Evolutionary conservation across 2,797 vertebrate genomes (phyloP).

Genomic region (Bradypodion pumilum): DNA sequence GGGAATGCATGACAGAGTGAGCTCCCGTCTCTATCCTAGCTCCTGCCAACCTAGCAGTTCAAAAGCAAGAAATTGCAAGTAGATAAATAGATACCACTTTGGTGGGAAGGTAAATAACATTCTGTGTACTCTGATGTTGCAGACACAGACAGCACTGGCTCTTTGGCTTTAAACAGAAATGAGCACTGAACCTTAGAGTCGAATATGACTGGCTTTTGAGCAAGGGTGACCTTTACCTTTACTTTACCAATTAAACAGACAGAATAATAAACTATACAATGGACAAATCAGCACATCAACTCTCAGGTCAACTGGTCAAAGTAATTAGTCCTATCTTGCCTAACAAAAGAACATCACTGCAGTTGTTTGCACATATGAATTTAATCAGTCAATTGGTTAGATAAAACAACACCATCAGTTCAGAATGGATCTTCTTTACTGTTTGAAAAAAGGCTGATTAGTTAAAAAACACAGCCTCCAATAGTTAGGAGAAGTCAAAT

Average conservation of each 20-base stretch:
- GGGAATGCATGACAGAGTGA: no score
- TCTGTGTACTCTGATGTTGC: no score
- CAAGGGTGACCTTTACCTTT: no score
- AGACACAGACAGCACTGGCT: no score
- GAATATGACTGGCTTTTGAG: no score
- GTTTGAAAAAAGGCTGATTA: background rate
- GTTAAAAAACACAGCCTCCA: background rate
- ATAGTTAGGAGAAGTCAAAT: background rate
- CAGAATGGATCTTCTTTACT: background rate
- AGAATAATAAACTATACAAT: background rate
- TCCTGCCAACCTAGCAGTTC: no score
- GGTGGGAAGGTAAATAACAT: no score
- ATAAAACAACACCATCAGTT: background rate
- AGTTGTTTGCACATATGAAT: background rate
- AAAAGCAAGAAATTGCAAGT: no score
- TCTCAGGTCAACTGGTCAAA: background rate
- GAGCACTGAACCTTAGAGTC: no score
- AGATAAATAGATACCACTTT: no score
- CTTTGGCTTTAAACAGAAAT: no score
- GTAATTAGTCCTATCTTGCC: background rate
- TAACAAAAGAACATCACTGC: background rate
- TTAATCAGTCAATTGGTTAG: background rate
- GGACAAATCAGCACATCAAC: background rate
- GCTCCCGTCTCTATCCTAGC: no score
- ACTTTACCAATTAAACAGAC: background rate